Conservation (phyloP, 2,113 vertebrate species). For the Pterophyllum scalare region DNA sequence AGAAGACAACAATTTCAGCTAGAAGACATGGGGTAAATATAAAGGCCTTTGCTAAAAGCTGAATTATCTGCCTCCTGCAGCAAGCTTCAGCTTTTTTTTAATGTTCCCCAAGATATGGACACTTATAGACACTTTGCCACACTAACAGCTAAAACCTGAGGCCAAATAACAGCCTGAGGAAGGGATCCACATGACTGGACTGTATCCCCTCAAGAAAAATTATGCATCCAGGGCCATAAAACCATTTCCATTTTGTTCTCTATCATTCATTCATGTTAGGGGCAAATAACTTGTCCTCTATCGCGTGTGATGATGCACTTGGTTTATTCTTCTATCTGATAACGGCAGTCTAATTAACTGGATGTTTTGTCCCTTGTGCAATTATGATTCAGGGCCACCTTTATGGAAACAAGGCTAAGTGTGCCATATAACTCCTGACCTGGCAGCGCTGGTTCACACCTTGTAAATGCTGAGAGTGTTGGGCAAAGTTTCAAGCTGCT, state of each 20-base stretch:
- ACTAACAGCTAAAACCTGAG: slow-evolving; percentile 6
- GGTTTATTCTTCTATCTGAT: slow-evolving; percentile 61
- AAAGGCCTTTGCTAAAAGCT: slow-evolving; percentile 1
- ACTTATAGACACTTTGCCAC: slow-evolving; percentile 11
- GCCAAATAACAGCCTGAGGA: slow-evolving; percentile 36
- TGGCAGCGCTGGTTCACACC: slow-evolving; percentile 32
- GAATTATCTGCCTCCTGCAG: background rate
- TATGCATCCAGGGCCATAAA: slow-evolving; percentile 59
- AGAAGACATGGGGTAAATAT: background rate
- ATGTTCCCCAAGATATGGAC: background rate
- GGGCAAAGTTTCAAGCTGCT: slow-evolving; percentile 49
- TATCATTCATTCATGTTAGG: slow-evolving; percentile 47
- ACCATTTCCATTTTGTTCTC: slow-evolving; percentile 58
- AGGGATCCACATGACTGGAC: slow-evolving; percentile 31
- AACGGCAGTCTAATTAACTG: slow-evolving; percentile 62
- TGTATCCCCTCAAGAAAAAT: slow-evolving; percentile 39
- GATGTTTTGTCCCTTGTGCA: slow-evolving; percentile 54
- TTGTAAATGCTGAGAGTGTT: slow-evolving; percentile 47
- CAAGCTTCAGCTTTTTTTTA: background rate
- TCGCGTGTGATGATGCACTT: slow-evolving; percentile 50
- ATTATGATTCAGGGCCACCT: slow-evolving; percentile 61
- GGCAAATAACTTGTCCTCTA: slow-evolving; percentile 59
- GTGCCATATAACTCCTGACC: slow-evolving; percentile 42
- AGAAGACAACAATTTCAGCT: background rate
- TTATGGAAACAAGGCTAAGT: slow-evolving; percentile 42